Evolutionary conservation across 2,888 invertebrate species (phyloP), one percentile per base, ranked within the genome.

Genomic region (Augiades crinisus): DNA sequence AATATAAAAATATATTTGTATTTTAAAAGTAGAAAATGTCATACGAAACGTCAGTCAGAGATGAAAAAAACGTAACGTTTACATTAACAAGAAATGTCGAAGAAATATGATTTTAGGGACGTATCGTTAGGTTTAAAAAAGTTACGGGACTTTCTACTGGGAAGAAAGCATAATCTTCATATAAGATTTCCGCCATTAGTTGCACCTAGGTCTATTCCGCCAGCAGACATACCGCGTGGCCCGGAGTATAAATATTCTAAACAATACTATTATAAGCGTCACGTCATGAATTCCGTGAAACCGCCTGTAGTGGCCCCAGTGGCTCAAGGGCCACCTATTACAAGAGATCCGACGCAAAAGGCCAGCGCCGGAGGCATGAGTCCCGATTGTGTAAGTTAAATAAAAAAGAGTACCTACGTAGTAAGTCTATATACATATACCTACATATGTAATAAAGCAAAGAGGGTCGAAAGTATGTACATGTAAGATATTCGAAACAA

Each of bases 241-340:
- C 76, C 78, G 0, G 75, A 77, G 2, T 53, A 68, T 33, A 79
- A 72, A 34, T 85, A 83, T 58, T 71, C 81, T 0, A 60, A 75
- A 0, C 67, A 76, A 38, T 80, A 72, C 54, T 87, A 88, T 55
- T 64, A 53, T 24, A 56, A 62, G 5, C 71, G 86, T 34, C 65
- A 62, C 61, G 67, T 64, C 0, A 58, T 67, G 53, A 60, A 78
- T 50, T 76, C 85, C 1, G 80, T 86, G 0, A 64, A 68, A 5
- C 87, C 87, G 0, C 87, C 88, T 0, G 72, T 87, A 0, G 68
- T 85, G 5, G 85, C 81, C 0, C 84, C 86, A 1, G 57, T 84
- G 5, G 83, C 75, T 1, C 70, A 72, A 60, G 78, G 78, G 1
- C 72, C 72, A 0, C 62, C 72, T 3, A 14, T 65, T 2, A 52